Evolutionary conservation across 2,888 invertebrate species (phyloP), one percentile per base, ranked within the genome.

Genomic region (Himalopsyche anomala): DNA sequence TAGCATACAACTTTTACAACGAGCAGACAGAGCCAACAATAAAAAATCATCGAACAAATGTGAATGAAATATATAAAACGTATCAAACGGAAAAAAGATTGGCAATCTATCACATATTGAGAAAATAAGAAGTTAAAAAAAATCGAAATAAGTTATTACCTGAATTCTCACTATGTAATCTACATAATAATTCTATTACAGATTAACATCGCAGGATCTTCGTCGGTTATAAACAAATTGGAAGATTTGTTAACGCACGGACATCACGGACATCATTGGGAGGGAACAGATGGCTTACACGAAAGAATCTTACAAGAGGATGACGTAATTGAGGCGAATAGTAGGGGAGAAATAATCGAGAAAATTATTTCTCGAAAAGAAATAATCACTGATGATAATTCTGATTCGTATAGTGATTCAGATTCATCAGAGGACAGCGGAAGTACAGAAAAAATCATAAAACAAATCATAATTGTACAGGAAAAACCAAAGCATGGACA

Each of bases 391-490:
- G 87, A 88, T 79, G 85, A 88, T 79, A 85, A 88, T 81, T 86
- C 87, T 81, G 81, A 84, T 42, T 87, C 87, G 12, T 87, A 51
- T 51, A 87, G 86, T 82, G 87, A 81, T 42, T 88, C 88, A 28
- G 84, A 74, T 51, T 88, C 88, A 36, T 83, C 79, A 5, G 87
- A 86, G 84, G 86, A 86, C 51, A 87, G 86, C 69, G 86, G 86
- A 15, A 88, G 88, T 84, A 88, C 88, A 42, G 88, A 88, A 85
- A 79, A 86, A 79, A 88, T 88, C 62, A 87, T 88, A 54, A 88
- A 88, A 86, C 85, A 86, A 81, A 88, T 88, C 84, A 88, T 85
- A 40, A 88, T 88, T 85, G 86, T 88, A 40, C 87, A 88, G 81
- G 87, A 88, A 80, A 86, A 84, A 81, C 87, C 87, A 5, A 88